These are phyloP conservation scores for Lagopus leucura DNA, from an alignment of 2,113 vertebrate genomes.

Conservation along the genomic window DNA sequence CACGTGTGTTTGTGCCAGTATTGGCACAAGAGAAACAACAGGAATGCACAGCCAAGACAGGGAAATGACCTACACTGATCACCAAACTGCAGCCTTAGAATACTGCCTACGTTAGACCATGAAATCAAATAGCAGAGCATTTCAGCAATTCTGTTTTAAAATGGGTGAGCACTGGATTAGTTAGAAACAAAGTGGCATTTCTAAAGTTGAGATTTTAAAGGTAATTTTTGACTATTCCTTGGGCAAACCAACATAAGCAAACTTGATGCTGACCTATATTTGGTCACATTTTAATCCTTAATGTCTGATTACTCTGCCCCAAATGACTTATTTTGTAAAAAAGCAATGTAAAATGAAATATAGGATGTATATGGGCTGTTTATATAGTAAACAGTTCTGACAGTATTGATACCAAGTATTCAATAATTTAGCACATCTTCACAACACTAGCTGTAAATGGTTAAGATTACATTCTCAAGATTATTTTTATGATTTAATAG, in stretches of 20 bases:
- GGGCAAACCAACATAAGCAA: background rate
- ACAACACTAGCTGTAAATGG: background rate
- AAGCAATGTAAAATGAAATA: too few species aligned
- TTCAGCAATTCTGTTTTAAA: background rate
- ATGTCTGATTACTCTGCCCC: background rate
- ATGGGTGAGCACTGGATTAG: background rate
- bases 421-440: background rate
- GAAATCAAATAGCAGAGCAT: background rate
- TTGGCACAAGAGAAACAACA: constrained; percentile 21
- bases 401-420: background rate
- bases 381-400: background rate
- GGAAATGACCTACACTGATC: constrained; percentile 16
- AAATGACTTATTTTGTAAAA: background rate
- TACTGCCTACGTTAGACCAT: background rate
- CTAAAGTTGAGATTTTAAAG: background rate
- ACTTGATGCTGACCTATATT: background rate
- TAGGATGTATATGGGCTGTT: rapidly evolving
- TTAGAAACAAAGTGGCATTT: background rate
- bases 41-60: constrained; percentile 23
- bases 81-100: background rate
- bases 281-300: background rate
- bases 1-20: constrained; percentile 24
- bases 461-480: background rate
- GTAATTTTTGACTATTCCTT: background rate
- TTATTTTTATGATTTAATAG: background rate